Conservation (phyloP, 2,888 invertebrate species). For the Perithous albicinctus region DNA sequence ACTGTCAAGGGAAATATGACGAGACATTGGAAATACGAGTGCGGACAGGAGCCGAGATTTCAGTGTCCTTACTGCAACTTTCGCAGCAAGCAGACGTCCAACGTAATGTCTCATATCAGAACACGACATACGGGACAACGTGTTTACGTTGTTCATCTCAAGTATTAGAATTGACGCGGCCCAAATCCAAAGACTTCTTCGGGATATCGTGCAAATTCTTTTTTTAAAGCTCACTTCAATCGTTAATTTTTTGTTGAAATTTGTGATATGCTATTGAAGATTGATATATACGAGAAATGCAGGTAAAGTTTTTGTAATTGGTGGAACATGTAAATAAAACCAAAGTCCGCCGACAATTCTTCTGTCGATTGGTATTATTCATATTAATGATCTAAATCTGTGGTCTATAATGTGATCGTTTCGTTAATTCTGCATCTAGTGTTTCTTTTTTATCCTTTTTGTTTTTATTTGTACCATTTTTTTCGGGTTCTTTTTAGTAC, state of each 20-base stretch:
- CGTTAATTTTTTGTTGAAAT: background rate
- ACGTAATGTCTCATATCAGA: conserved; percentile 80
- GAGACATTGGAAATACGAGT: conserved; percentile 82
- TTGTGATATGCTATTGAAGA: background rate
- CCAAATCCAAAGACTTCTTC: conserved; percentile 64
- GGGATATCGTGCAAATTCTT: conserved; percentile 25
- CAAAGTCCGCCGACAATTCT: background rate
- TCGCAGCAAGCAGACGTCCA: conserved; percentile 81
- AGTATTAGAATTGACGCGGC: conserved; percentile 57
- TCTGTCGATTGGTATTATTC: conserved; percentile 2
- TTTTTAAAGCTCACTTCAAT: background rate
- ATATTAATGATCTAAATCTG: background rate
- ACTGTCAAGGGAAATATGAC: conserved; percentile 81
- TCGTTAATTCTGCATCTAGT: background rate
- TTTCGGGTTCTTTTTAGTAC: background rate
- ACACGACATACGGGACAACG: conserved; percentile 73
- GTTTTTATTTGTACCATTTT: background rate
- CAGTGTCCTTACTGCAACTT: conserved; percentile 83
- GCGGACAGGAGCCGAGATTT: conserved; percentile 80
- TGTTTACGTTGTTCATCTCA: conserved; percentile 70
- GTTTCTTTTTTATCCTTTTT: background rate
- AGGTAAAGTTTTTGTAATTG: conserved; percentile 8
- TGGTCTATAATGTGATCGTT: background rate
- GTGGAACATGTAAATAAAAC: conserved; percentile 34
- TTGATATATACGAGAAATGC: background rate